A percentile compares a stretch with the other conserved stretches of the same genome.
phyloP scores from a whole-genome alignment of 1,140 invertebrate species.

The Camponotus pennsylvanicus region DNA sequence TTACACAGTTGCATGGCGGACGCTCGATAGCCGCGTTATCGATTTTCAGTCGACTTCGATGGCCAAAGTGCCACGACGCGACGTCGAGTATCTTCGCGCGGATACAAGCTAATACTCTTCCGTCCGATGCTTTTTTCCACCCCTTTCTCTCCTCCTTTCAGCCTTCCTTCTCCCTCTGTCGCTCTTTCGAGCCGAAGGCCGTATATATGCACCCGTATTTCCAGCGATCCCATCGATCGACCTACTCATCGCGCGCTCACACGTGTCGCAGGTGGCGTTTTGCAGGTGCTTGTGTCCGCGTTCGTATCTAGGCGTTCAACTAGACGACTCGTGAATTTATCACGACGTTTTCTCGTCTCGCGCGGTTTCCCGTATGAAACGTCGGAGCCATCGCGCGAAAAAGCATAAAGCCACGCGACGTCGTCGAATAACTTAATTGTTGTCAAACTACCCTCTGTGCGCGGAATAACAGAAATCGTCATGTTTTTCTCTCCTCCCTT shows the following conservation, averaged over 20 bases:
- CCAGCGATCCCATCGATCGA: slow-evolving; percentile 60
- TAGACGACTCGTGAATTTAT: slow-evolving; percentile 58
- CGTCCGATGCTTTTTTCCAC: background rate
- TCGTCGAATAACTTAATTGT: slow-evolving; percentile 24
- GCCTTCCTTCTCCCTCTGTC: background rate
- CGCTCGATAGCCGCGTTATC: slow-evolving; percentile 51
- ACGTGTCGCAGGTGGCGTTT: slow-evolving; percentile 57
- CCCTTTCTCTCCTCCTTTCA: background rate
- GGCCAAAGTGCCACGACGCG: slow-evolving; percentile 35
- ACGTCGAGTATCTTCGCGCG: slow-evolving; percentile 50
- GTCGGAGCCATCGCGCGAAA: background rate
- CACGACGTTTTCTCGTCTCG: slow-evolving; percentile 30
- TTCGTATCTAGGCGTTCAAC: slow-evolving; percentile 47
- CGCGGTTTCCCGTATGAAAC: slow-evolving; percentile 28
- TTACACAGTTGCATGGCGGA: slow-evolving; percentile 56
- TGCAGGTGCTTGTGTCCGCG: slow-evolving; percentile 31
- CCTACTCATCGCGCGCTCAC: slow-evolving; percentile 57
- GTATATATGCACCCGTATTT: slow-evolving; percentile 23
- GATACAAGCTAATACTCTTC: slow-evolving; percentile 58
- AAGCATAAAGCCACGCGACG: background rate
- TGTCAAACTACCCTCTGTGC: background rate
- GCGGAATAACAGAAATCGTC: background rate
- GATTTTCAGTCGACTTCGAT: slow-evolving; percentile 59
- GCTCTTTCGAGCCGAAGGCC: background rate
- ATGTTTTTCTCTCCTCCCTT: background rate